Evolutionary conservation across 2,888 invertebrate species (phyloP).

Genomic region (Tetranychus truncatus): DNA sequence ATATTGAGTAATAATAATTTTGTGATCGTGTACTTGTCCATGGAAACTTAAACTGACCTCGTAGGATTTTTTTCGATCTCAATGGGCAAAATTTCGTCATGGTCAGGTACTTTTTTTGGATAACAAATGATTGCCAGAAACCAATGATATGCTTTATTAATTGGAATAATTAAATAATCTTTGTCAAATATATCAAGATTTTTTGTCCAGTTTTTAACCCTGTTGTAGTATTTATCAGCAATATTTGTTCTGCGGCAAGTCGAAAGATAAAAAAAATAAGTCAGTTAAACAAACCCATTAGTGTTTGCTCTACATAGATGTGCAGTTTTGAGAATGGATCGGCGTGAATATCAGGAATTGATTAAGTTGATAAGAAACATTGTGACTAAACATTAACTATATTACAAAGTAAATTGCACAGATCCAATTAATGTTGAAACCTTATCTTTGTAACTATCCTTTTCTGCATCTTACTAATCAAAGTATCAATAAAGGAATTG

Average conservation of each 20-base stretch:
- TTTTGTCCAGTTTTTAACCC: constrained; percentile 91
- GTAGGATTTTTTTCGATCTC: constrained; percentile 9
- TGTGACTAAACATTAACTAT: no score
- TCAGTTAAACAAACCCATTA: not conserved
- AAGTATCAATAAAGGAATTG: no score
- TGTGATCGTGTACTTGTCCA: not conserved
- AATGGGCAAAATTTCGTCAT: not conserved
- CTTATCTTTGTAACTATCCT: no score
- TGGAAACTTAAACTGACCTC: not conserved
- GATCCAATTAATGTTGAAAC: no score
- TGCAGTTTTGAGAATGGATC: no score
- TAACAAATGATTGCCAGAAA: constrained; percentile 90
- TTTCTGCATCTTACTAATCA: no score
- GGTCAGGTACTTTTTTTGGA: constrained; percentile 37
- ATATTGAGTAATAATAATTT: not conserved
- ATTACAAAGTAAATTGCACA: no score
- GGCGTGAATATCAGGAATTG: no score
- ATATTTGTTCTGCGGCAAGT: not conserved
- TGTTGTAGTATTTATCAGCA: constrained; percentile 44
- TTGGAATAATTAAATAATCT: constrained; percentile 87
- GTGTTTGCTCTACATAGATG: no score
- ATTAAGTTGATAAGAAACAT: no score
- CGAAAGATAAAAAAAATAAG: not conserved
- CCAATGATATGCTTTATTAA: constrained; percentile 94
- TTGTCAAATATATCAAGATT: constrained; percentile 87